phyloP scores from a whole-genome alignment of 1,140 invertebrate species.

The Gonioctena quinquepunctata region DNA sequence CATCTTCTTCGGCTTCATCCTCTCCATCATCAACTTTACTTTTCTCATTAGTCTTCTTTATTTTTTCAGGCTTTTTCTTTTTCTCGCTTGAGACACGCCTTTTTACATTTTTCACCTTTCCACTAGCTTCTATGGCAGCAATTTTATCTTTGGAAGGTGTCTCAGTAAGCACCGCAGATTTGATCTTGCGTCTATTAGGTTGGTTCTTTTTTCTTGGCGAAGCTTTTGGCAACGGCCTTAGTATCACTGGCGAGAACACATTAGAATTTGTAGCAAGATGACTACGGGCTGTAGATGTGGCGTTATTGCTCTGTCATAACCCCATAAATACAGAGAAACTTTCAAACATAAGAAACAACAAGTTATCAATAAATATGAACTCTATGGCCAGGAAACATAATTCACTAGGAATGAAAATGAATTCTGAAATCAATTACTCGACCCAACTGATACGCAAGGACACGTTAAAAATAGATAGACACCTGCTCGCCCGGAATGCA shows the following conservation, averaged over 20 bases:
- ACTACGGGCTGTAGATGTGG: background rate
- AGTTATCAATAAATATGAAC: too few species aligned
- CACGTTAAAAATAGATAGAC: too few species aligned
- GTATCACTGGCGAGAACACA: background rate
- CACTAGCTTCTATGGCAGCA: background rate
- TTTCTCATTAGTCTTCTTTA: background rate
- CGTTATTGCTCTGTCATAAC: too few species aligned
- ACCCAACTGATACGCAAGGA: too few species aligned
- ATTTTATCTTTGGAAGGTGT: constrained; percentile 7
- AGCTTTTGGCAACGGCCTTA: constrained; percentile 6
- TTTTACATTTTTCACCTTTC: background rate
- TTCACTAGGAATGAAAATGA: too few species aligned
- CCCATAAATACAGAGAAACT: too few species aligned
- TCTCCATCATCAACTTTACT: background rate
- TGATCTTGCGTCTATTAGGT: constrained; percentile 11
- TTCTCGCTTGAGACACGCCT: background rate
- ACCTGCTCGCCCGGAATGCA: too few species aligned
- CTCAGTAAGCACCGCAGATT: constrained; percentile 1
- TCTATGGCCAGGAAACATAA: too few species aligned
- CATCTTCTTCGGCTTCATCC: background rate
- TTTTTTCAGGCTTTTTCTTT: background rate
- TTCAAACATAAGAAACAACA: too few species aligned
- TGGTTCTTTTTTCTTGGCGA: constrained; percentile 8
- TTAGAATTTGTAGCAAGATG: background rate
- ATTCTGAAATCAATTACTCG: too few species aligned